Evolutionary conservation across 2,113 vertebrate species (phyloP).

Genomic region (Callocephalon fimbriatum): DNA sequence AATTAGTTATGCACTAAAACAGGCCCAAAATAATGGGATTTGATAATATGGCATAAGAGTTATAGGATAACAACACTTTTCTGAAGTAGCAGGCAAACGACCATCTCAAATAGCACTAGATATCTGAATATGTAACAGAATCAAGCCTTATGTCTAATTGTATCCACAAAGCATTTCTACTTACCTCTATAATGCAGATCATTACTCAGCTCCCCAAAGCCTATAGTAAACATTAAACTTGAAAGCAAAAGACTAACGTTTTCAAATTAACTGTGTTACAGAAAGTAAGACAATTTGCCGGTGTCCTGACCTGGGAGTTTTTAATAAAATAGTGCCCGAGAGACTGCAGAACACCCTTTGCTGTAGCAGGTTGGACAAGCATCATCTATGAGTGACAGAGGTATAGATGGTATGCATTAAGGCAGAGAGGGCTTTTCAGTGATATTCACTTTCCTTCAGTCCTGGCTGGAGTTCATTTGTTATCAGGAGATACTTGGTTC

Average conservation of each 20-base stretch:
- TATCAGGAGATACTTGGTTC: background rate
- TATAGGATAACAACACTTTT: background rate
- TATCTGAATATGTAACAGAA: background rate
- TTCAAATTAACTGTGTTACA: background rate
- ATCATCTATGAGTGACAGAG: accelerated
- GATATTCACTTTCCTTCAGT: background rate
- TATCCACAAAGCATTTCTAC: background rate
- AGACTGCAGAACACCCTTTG: background rate
- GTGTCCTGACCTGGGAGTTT: background rate
- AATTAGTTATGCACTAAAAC: background rate
- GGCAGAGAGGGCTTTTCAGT: background rate
- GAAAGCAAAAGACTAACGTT: background rate
- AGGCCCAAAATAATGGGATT: background rate
- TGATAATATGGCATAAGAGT: background rate
- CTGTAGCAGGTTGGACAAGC: background rate
- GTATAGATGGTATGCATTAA: background rate
- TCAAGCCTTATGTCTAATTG: background rate
- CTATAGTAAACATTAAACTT: background rate
- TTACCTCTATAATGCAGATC: background rate
- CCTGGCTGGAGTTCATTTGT: background rate
- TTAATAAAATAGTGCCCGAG: background rate
- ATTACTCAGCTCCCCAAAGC: background rate
- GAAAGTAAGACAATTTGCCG: background rate
- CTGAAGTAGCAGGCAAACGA: background rate
- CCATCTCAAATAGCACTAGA: background rate